phyloP scores from a whole-genome alignment of 2,797 vertebrate genomes.

The Champsocephalus esox region DNA sequence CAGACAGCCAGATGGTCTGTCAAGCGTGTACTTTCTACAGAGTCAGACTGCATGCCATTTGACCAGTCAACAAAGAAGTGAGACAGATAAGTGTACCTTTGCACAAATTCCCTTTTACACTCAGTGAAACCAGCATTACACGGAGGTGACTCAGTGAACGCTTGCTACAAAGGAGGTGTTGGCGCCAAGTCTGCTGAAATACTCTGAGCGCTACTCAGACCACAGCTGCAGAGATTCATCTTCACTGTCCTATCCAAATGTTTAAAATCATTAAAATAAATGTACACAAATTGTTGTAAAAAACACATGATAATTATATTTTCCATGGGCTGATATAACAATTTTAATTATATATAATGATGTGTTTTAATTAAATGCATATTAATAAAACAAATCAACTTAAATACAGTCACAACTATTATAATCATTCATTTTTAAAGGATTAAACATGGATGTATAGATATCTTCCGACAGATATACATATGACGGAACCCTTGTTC shows the following conservation, averaged over 20 bases:
- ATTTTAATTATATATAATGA: neutral
- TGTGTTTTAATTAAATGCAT: too few species aligned
- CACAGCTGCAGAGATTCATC: constrained; percentile 46
- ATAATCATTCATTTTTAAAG: neutral
- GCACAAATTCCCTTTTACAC: constrained; percentile 42
- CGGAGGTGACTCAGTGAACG: constrained; percentile 43
- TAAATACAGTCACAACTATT: neutral
- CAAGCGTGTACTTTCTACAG: constrained; percentile 14
- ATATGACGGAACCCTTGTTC: neutral
- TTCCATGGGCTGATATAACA: too few species aligned
- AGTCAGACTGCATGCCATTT: constrained; percentile 33
- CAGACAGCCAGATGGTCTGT: constrained; percentile 28
- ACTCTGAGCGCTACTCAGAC: constrained; percentile 47
- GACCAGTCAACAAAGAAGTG: constrained; percentile 41
- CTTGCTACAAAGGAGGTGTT: constrained; percentile 14
- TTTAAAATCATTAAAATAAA: constrained; percentile 1
- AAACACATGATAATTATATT: too few species aligned
- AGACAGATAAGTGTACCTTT: constrained; percentile 49
- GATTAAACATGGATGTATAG: neutral
- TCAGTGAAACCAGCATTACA: constrained; percentile 13
- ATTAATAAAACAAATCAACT: neutral
- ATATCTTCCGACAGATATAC: constrained; percentile 1
- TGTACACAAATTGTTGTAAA: neutral
- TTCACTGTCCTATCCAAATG: neutral
- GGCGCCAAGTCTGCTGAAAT: constrained; percentile 5